Conservation (phyloP, 2,888 invertebrate species). For the Idaea biselata region DNA sequence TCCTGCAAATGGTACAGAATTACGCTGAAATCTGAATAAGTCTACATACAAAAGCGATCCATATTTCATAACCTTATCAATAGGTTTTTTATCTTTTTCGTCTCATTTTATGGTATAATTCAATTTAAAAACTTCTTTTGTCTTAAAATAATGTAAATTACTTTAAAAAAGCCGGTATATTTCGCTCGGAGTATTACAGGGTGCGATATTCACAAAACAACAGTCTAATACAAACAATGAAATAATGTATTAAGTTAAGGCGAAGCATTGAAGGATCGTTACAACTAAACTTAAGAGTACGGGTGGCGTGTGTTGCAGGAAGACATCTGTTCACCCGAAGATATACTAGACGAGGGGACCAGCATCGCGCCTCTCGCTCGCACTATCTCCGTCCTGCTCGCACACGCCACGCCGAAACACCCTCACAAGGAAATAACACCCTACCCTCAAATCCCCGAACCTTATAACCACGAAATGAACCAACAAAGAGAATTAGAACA, state of each 20-base stretch:
- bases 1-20: no score
- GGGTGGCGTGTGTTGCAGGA: constrained; percentile 85
- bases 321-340: constrained; percentile 83
- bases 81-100: no score
- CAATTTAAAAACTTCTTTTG: neutral
- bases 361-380: constrained; percentile 55
- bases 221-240: constrained; percentile 29
- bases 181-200: constrained; percentile 63
- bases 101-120: neutral
- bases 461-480: constrained; percentile 54
- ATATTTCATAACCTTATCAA: no score
- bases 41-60: no score
- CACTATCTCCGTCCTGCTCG: constrained; percentile 55
- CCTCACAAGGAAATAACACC: constrained; percentile 73
- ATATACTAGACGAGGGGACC: constrained; percentile 68
- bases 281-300: constrained; percentile 52
- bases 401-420: constrained; percentile 65
- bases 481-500: constrained; percentile 40
- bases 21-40: no score
- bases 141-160: neutral
- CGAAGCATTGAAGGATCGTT: neutral
- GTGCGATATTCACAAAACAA: constrained; percentile 59
- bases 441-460: constrained; percentile 33
- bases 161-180: constrained; percentile 28
- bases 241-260: no score